Conservation (phyloP, 2,888 invertebrate genomes). For the Meteorus cinctellus region DNA sequence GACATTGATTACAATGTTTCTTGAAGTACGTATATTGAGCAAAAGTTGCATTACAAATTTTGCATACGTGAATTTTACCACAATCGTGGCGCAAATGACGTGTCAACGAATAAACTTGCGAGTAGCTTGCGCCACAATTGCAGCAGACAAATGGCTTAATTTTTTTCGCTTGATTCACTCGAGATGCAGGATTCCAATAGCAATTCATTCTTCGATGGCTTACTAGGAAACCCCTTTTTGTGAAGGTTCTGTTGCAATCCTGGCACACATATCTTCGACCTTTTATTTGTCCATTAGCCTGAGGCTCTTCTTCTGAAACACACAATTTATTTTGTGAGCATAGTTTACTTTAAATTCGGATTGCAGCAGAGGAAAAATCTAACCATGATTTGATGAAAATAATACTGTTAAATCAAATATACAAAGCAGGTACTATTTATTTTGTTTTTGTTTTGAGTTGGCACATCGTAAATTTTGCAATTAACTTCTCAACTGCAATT, state of each 20-base stretch:
- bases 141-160: constrained; percentile 27
- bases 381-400: too few relatives aligned
- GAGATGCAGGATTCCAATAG: constrained; percentile 27
- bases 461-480: too few relatives aligned
- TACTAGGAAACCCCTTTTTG: neutral
- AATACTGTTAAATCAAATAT: too few relatives aligned
- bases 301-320: constrained; percentile 5
- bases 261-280: constrained; percentile 10
- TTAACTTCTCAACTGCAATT: too few relatives aligned
- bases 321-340: neutral
- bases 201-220: constrained; percentile 20
- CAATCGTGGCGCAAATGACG: constrained; percentile 53
- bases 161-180: neutral
- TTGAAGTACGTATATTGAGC: constrained; percentile 1
- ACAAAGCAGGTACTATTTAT: too few relatives aligned
- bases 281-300: neutral
- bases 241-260: constrained; percentile 23
- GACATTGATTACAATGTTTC: neutral
- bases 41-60: constrained; percentile 19
- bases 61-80: constrained; percentile 43
- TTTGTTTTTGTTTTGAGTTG: too few relatives aligned
- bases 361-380: too few relatives aligned
- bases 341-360: neutral
- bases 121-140: constrained; percentile 46
- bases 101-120: constrained; percentile 37